Evolutionary conservation across 2,113 vertebrate genomes (phyloP).

Genomic region (Silurus asotus): DNA sequence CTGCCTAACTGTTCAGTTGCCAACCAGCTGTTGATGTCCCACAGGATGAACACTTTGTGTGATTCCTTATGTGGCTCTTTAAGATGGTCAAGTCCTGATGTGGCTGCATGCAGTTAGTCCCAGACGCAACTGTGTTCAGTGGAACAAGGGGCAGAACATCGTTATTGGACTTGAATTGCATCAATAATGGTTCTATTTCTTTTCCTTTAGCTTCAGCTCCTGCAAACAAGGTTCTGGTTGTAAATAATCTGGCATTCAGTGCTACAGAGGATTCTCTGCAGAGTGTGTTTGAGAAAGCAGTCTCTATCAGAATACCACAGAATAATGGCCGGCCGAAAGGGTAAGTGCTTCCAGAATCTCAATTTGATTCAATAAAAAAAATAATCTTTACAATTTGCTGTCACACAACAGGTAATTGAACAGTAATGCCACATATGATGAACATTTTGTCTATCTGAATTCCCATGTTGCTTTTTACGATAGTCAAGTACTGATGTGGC

Average conservation of each 20-base stretch:
- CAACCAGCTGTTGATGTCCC: background rate
- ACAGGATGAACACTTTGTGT: conserved; percentile 5
- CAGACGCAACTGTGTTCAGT: background rate
- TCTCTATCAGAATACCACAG: conserved; percentile 85
- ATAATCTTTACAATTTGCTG: background rate
- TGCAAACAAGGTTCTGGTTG: conserved; percentile 80
- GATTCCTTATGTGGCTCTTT: background rate
- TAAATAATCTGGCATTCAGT: conserved; percentile 89
- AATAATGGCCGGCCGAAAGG: conserved; percentile 90
- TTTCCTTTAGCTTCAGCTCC: conserved; percentile 9
- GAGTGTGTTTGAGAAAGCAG: conserved; percentile 87
- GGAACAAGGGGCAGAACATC: background rate
- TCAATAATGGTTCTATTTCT: background rate
- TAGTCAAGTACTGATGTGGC: conserved; percentile 33
- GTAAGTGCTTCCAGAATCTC: conserved; percentile 62
- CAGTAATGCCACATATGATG: conserved; percentile 12
- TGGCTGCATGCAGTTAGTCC: background rate
- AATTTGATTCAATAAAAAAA: background rate
- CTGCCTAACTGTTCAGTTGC: background rate
- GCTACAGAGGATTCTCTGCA: conserved; percentile 87
- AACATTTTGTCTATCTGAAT: conserved; percentile 24
- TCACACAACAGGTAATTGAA: background rate
- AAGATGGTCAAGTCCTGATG: conserved; percentile 30
- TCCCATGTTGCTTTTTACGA: background rate
- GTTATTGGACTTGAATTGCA: background rate